phyloP scores from a whole-genome alignment of 2,113 vertebrate genomes.

The Rhynchopsitta pachyrhyncha region DNA sequence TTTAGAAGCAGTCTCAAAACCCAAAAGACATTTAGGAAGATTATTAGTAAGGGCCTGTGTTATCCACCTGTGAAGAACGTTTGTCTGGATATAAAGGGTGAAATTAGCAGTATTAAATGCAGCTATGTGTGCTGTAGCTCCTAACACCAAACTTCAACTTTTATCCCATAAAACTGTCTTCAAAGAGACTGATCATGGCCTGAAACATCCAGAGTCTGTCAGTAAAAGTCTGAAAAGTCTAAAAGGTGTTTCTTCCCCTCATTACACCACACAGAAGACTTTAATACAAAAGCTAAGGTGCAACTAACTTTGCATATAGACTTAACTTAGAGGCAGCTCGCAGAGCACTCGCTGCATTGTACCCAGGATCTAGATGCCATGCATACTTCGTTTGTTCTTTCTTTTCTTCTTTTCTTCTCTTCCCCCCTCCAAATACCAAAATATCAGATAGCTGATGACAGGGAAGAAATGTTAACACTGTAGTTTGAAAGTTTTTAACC shows the following conservation, averaged over 20 bases:
- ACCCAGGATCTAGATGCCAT: conserved; percentile 38
- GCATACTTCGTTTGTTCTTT: conserved; percentile 25
- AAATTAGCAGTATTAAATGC: neutral
- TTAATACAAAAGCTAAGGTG: neutral
- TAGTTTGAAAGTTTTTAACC: conserved; percentile 65
- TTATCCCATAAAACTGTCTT: neutral
- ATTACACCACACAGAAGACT: neutral
- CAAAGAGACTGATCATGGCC: neutral
- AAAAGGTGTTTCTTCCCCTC: neutral
- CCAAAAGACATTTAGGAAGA: neutral
- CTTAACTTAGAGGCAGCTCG: neutral
- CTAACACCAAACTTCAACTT: neutral
- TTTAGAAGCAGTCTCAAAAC: neutral
- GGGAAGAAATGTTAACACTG: conserved; percentile 64
- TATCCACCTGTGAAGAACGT: neutral
- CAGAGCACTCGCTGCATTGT: neutral
- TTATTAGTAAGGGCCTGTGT: neutral
- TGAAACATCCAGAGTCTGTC: neutral
- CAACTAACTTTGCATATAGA: neutral
- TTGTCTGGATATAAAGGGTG: neutral
- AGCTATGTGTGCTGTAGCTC: neutral
- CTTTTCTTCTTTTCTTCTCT: conserved; percentile 33
- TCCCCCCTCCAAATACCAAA: conserved; percentile 6
- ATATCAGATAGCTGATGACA: conserved; percentile 69
- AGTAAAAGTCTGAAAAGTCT: neutral